Percentiles rank a stretch among this genome's conserved stretches.
phyloP scores from a whole-genome alignment of 2,797 vertebrate genomes.

The Mus minutoides region DNA sequence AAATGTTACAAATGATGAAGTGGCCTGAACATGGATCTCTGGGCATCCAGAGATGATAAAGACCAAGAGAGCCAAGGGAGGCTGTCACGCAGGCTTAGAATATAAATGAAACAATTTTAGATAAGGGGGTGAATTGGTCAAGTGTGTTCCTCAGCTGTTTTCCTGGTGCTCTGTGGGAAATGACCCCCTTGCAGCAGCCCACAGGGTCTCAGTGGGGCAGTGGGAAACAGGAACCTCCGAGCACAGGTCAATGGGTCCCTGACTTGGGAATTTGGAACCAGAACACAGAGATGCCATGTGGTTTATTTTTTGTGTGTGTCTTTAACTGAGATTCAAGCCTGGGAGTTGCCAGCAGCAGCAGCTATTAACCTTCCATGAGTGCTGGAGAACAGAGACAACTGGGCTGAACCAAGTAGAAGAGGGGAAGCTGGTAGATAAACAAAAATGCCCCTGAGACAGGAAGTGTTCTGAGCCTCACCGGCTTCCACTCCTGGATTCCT shows the following conservation, averaged over 20 bases:
- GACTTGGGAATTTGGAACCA: neutral
- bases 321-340: neutral
- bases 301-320: neutral
- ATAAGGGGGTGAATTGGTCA: neutral
- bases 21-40: neutral
- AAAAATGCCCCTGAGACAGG: neutral
- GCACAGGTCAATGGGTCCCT: neutral
- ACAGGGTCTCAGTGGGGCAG: neutral
- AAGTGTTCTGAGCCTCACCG: neutral
- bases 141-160: neutral
- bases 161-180: neutral
- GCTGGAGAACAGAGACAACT: neutral
- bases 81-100: neutral
- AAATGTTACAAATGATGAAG: constrained; percentile 2
- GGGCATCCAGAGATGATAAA: neutral
- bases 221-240: neutral
- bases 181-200: neutral
- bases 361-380: neutral
- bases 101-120: neutral
- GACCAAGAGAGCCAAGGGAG: neutral
- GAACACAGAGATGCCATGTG: neutral
- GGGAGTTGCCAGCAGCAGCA: neutral
- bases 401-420: neutral
- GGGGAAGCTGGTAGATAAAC: neutral
- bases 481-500: neutral